phyloP scores from a whole-genome alignment of 2,113 vertebrate species.

The Hippolais icterina region DNA sequence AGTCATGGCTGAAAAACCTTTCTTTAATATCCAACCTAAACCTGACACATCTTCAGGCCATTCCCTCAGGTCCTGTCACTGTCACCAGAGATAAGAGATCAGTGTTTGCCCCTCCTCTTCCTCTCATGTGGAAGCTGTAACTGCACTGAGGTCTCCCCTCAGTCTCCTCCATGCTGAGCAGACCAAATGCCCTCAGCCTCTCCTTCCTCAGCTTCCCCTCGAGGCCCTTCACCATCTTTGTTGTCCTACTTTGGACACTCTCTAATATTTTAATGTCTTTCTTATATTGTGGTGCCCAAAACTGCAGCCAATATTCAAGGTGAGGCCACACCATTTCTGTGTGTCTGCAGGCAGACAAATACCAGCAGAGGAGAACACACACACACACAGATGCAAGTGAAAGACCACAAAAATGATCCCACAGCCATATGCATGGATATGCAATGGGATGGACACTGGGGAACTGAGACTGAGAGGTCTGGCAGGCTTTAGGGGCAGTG shows the following conservation, averaged over 20 bases:
- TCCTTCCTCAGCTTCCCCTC: background rate
- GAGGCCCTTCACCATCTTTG: too few species aligned
- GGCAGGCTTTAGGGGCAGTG: background rate
- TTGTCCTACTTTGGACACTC: background rate
- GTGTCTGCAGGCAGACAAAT: background rate
- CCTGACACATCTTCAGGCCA: background rate
- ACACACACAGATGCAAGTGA: rapidly evolving
- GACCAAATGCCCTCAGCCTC: background rate
- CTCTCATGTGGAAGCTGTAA: rapidly evolving
- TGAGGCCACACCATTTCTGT: background rate
- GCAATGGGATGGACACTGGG: background rate
- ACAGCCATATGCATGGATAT: background rate
- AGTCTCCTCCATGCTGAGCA: background rate
- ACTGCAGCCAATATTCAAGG: too few species aligned
- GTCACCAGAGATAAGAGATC: background rate
- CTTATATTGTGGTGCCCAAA: background rate
- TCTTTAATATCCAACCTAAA: background rate
- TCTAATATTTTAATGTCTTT: background rate
- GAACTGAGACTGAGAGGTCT: background rate
- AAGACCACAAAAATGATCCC: background rate
- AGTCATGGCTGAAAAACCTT: background rate
- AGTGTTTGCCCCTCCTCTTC: background rate
- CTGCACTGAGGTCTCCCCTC: background rate
- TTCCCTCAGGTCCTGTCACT: background rate
- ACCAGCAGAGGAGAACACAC: background rate